phyloP scores from a whole-genome alignment of 2,113 vertebrate genomes.

The Pontoporia blainvillei region DNA sequence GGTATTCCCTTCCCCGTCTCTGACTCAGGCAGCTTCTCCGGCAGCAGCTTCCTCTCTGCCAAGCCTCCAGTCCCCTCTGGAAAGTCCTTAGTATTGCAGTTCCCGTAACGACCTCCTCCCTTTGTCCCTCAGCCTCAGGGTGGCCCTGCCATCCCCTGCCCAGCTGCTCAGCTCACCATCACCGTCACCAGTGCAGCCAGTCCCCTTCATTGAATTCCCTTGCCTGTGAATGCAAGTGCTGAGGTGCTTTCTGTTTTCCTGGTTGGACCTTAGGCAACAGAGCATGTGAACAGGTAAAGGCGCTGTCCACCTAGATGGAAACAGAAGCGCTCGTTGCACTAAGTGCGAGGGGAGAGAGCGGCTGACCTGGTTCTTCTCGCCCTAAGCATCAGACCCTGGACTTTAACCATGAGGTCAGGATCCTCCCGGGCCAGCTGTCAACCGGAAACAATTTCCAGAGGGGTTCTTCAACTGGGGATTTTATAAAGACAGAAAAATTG shows the following conservation, averaged over 20 bases:
- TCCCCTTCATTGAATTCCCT: not conserved
- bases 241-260: not conserved
- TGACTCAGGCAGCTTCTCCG: not conserved
- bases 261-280: not conserved
- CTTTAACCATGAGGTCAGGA: not conserved
- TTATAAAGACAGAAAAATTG: constrained; percentile 6
- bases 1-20: not conserved
- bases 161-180: not conserved
- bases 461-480: not conserved
- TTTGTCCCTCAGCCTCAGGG: not conserved
- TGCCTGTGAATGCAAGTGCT: not conserved
- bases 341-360: not conserved
- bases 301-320: not conserved
- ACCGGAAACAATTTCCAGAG: not conserved
- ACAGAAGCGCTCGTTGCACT: not conserved
- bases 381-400: not conserved
- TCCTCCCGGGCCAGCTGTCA: not conserved
- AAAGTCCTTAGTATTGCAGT: not conserved
- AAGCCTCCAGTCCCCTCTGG: not conserved
- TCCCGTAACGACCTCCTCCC: not conserved
- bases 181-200: not conserved
- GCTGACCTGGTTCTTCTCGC: not conserved
- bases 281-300: not conserved
- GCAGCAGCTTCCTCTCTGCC: no score
- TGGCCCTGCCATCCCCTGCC: no score